phyloP scores from a whole-genome alignment of 2,888 invertebrate genomes.

The Cinara cedri region DNA sequence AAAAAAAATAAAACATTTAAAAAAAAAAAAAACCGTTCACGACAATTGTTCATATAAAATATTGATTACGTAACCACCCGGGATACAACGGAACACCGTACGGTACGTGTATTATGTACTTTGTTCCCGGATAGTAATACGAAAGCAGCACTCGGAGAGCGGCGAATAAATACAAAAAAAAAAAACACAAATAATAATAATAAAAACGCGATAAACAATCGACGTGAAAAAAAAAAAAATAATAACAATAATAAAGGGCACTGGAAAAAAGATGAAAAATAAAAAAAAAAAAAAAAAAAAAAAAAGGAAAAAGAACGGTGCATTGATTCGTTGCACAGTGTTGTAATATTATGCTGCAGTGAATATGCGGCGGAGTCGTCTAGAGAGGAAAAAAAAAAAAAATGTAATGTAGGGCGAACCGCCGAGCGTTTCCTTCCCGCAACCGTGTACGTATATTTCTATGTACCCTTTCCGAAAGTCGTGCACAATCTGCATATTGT shows the following conservation, averaged over 20 bases:
- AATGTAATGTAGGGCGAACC: slow-evolving; percentile 9
- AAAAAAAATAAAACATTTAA: too few relatives aligned
- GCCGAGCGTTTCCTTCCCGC: slow-evolving; percentile 17
- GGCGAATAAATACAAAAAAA: too few relatives aligned
- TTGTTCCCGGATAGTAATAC: too few relatives aligned
- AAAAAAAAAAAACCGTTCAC: too few relatives aligned
- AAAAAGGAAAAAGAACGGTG: background rate
- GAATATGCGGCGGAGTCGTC: background rate
- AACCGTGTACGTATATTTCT: too few relatives aligned
- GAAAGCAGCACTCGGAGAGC: too few relatives aligned
- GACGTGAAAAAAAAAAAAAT: background rate
- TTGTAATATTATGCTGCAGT: background rate
- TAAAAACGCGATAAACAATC: background rate
- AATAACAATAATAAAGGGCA: too few relatives aligned
- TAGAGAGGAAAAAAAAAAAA: background rate
- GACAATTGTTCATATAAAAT: too few relatives aligned
- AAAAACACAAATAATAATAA: too few relatives aligned
- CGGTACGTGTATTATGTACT: too few relatives aligned
- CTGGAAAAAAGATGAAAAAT: background rate
- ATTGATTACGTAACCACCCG: too few relatives aligned
- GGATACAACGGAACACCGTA: too few relatives aligned
- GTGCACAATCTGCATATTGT: background rate
- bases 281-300: slow-evolving; percentile 3
- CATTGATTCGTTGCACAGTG: slow-evolving; percentile 19
- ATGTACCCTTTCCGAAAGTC: slow-evolving; percentile 15